Base-by-base conservation (phyloP, 2,113 vertebrate species). In the Callopanchax toddi region DNA sequence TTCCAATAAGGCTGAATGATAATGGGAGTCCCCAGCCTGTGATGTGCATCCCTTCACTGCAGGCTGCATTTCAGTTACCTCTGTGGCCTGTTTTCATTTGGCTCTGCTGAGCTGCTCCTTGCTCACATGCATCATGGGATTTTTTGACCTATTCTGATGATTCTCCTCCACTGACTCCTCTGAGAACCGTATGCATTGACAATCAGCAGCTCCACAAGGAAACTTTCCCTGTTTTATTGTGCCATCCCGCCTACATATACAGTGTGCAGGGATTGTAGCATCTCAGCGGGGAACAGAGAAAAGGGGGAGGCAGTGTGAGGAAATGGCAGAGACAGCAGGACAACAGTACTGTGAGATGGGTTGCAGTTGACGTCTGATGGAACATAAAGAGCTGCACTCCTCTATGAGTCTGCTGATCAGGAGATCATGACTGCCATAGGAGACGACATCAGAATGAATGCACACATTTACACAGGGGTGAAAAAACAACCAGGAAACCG, bases 1-100 rank as follows among this genome's bases (percentile, higher is more conserved):
- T 90, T 89, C 59, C 71, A 87, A 90, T 86, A 89, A 59, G 79
- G 45, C 64, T 67, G 77, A 70, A 67, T 13, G 56, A 81, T 73
- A 70, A 76, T 76, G 64, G 53, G 67, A 76, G 76, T 80, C 82
- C 72, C 83, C 74, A 66, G 78, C 58, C 62, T 59, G 75, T 16
- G 39, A 62, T 59, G 56, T 60, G 60, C 43, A n/a, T 65, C 46
- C 46, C 13, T 18, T 7, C 18, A 55, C 73, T 32, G 44, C 10
- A 45, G 37, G 49, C 60, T 29, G 17, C 34, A 54, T 29, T 71
- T 18, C 49, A 34, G 29, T 59, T 59, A 59, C 75, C 57, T 53
- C 67, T n/a, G 12, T 60, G 71, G 25, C 52, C 39, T 17, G 22
- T 40, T 56, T 69, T 77, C 70, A 62, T 61, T 53, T 60, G 60